A percentile compares a stretch with the other conserved stretches of the same genome.
phyloP scores from a whole-genome alignment of 2,113 vertebrate genomes.

The Carassius auratus region DNA sequence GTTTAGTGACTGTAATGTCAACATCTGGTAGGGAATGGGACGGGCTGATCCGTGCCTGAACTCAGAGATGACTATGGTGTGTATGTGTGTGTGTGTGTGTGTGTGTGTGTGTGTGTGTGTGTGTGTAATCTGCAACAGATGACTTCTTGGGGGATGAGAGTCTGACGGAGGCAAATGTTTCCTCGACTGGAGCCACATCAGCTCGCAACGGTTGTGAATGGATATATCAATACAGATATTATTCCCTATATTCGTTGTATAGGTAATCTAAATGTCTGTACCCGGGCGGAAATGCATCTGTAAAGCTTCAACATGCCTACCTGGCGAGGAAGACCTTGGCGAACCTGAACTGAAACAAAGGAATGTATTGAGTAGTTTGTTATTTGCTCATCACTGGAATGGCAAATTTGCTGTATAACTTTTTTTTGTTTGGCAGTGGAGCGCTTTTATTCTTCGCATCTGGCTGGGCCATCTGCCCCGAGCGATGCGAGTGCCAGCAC shows the following conservation, averaged over 20 bases:
- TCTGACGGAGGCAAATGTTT: conserved; percentile 62
- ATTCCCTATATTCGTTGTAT: not conserved
- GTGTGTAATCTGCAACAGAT: conserved; percentile 78
- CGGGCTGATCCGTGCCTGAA: conserved; percentile 22
- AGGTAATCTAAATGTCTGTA: not conserved
- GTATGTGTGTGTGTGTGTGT: no score
- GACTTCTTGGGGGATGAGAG: conserved; percentile 74
- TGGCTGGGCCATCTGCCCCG: conserved; percentile 80
- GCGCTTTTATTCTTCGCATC: conserved; percentile 61
- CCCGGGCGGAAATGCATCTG: not conserved
- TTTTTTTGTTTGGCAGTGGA: conserved; percentile 68
- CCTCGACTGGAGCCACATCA: conserved; percentile 54
- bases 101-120: conserved; percentile 55
- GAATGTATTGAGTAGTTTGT: conserved; percentile 48
- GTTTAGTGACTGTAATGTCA: conserved; percentile 34
- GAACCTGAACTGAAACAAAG: conserved; percentile 42
- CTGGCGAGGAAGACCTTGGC: not conserved
- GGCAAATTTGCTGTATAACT: conserved; percentile 68
- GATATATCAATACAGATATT: not conserved
- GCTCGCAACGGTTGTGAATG: conserved; percentile 46
- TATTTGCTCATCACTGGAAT: conserved; percentile 62
- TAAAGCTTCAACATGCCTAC: not conserved
- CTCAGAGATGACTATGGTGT: conserved; percentile 38
- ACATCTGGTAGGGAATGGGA: conserved; percentile 47
- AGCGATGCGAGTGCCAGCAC: conserved; percentile 90